Conservation (phyloP, 2,113 vertebrate genomes). For the Bos indicus region DNA sequence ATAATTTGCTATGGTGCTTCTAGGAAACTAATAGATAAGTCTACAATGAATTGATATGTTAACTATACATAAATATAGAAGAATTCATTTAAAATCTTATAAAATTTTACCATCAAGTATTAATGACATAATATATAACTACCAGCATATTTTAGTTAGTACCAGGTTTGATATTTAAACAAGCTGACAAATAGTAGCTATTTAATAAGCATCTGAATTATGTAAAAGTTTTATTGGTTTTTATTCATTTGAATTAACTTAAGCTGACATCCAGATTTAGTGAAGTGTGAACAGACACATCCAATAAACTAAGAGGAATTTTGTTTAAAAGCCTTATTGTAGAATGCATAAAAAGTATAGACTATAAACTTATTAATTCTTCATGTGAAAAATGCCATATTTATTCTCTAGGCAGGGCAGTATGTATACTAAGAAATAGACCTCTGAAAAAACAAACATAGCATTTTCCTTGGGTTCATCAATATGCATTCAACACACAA, state of each 20-base stretch:
- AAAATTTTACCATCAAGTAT: background rate
- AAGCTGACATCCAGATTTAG: background rate
- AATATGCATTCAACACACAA: background rate
- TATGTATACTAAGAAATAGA: background rate
- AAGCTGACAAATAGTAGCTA: background rate
- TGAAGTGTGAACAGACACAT: background rate
- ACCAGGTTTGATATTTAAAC: background rate
- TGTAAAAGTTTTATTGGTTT: background rate
- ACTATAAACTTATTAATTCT: background rate
- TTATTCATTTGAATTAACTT: background rate
- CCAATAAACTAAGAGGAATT: background rate
- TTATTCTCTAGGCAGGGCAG: background rate
- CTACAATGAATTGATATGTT: background rate
- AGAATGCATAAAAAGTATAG: background rate
- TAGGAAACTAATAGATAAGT: background rate
- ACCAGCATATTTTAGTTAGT: background rate
- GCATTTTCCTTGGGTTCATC: background rate
- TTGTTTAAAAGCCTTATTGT: background rate
- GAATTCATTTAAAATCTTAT: background rate
- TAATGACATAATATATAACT: background rate
- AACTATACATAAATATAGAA: background rate
- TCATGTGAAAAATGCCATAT: background rate
- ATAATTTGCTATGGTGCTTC: background rate
- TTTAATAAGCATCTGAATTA: background rate
- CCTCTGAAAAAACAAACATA: background rate